Percentiles rank a stretch among this genome's conserved stretches.
These are phyloP conservation scores for Phrynosoma blainvillii DNA, from an alignment of 2,113 vertebrate species.

Conservation along the genomic window DNA sequence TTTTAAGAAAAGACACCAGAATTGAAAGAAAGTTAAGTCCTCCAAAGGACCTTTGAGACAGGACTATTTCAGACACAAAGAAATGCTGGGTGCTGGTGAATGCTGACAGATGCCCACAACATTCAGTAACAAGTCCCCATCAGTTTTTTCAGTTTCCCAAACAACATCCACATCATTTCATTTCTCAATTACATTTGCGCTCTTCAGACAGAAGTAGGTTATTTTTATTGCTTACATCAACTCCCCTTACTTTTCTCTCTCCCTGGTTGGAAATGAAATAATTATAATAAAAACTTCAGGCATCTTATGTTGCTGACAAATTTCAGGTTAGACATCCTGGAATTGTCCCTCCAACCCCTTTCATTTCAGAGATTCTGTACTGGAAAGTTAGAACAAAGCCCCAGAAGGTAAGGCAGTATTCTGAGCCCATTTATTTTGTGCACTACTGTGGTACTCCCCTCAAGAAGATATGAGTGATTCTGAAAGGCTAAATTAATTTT, in stretches of 20 bases:
- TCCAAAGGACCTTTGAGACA: slow-evolving; percentile 34
- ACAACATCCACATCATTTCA: slow-evolving; percentile 8
- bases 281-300: neutral
- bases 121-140: neutral
- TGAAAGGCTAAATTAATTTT: slow-evolving; percentile 19
- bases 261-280: slow-evolving; percentile 28
- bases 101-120: neutral
- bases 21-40: slow-evolving; percentile 15
- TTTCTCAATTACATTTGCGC: slow-evolving; percentile 6
- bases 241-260: neutral
- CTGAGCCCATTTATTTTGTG: slow-evolving; percentile 3
- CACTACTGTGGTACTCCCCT: slow-evolving; percentile 7
- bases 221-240: neutral
- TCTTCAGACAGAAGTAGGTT: slow-evolving; percentile 19
- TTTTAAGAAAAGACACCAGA: slow-evolving; percentile 16
- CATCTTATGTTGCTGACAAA: neutral
- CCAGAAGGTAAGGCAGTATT: slow-evolving; percentile 3
- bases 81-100: neutral
- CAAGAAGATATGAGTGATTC: slow-evolving; percentile 10
- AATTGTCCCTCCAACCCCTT: neutral
- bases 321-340: slow-evolving; percentile 37
- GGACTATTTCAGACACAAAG: neutral
- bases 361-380: neutral
- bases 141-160: neutral
- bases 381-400: slow-evolving; percentile 16